These are phyloP conservation scores for Ericerus pela DNA, from an alignment of 1,140 invertebrate species.

Conservation along the genomic window DNA sequence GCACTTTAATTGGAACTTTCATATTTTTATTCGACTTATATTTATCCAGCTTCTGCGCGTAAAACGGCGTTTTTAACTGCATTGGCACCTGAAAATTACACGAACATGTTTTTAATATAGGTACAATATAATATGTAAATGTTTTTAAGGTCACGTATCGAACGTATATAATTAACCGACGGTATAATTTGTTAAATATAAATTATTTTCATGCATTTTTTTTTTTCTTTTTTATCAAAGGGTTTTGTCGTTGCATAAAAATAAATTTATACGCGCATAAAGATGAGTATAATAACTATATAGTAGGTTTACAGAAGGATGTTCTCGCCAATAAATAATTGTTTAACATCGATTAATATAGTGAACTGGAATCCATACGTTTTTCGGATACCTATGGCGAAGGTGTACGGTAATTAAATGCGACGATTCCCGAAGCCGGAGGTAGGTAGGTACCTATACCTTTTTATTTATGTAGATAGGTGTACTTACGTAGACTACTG, in stretches of 20 bases:
- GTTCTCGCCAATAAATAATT: too few species aligned
- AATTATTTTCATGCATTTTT: not conserved
- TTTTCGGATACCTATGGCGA: too few species aligned
- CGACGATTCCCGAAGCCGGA: too few species aligned
- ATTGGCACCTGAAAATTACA: slow-evolving; percentile 15
- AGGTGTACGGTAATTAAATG: too few species aligned
- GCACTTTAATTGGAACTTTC: not conserved
- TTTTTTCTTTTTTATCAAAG: not conserved
- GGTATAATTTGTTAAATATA: not conserved
- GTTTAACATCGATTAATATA: too few species aligned
- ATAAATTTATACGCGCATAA: too few species aligned
- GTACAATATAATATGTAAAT: not conserved
- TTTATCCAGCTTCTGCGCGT: not conserved
- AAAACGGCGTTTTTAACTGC: slow-evolving; percentile 9
- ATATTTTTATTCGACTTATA: not conserved
- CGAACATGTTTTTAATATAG: not conserved
- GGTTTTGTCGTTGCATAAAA: not conserved
- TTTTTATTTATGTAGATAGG: not conserved
- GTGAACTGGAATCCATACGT: too few species aligned
- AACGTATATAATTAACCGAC: too few species aligned
- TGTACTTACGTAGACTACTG: slow-evolving; percentile 21
- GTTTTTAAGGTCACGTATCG: not conserved
- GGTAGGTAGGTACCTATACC: not conserved
- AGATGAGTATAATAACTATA: too few species aligned
- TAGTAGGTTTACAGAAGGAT: too few species aligned